These are phyloP conservation scores for Bellardia pandia DNA, from an alignment of 2,888 invertebrate genomes.

Conservation along the genomic window DNA sequence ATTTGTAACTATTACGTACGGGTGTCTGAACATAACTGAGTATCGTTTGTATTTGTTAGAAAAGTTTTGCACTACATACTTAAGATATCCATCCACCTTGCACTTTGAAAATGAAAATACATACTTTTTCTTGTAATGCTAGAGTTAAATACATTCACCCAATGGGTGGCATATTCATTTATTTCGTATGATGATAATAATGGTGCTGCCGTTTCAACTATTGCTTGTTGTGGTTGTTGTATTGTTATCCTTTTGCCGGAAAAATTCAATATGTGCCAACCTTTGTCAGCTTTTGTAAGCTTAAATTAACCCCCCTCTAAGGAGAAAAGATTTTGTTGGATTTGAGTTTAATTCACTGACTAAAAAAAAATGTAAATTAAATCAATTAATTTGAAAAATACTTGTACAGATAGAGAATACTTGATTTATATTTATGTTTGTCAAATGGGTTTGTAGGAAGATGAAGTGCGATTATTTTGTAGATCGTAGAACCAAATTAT, in stretches of 20 bases:
- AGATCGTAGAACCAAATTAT: too few species aligned
- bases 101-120: slow-evolving; percentile 71
- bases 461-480: too few species aligned
- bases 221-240: slow-evolving; percentile 32
- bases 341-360: slow-evolving; percentile 21
- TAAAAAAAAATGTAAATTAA: slow-evolving; percentile 77
- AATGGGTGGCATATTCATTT: slow-evolving; percentile 78
- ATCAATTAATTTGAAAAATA: slow-evolving; percentile 80
- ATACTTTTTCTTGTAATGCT: not conserved
- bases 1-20: slow-evolving; percentile 74
- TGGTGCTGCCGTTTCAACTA: slow-evolving; percentile 10
- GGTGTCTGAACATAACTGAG: slow-evolving; percentile 77
- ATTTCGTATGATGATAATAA: slow-evolving; percentile 22
- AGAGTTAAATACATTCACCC: slow-evolving; percentile 74
- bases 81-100: slow-evolving; percentile 13
- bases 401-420: not conserved
- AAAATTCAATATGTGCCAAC: slow-evolving; percentile 55
- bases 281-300: slow-evolving; percentile 73
- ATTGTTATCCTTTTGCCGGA: slow-evolving; percentile 41
- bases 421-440: too few species aligned
- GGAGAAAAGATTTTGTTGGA: slow-evolving; percentile 9
- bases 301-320: slow-evolving; percentile 31
- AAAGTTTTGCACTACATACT: slow-evolving; percentile 27
- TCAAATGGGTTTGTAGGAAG: too few species aligned
- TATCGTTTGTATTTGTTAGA: slow-evolving; percentile 27